Percentiles rank a stretch among this genome's conserved stretches.
Conservation (phyloP, 2,888 invertebrate genomes). For the Tromatobia lineatoria region DNA sequence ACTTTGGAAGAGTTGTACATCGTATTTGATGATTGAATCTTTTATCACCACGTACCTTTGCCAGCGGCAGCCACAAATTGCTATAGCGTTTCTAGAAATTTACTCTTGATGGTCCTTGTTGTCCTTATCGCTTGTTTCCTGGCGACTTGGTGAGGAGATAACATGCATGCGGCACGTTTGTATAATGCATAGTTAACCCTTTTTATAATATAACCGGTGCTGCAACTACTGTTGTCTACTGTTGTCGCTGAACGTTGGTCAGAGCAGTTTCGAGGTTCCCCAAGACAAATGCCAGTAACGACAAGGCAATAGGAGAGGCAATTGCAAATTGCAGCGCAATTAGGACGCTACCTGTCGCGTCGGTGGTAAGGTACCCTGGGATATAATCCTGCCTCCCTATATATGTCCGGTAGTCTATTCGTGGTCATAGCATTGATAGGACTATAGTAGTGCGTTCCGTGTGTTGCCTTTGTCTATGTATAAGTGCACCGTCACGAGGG, state of each 20-base stretch:
- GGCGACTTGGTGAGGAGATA: neutral
- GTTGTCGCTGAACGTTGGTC: slow-evolving; percentile 20
- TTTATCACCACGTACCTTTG: too few species aligned
- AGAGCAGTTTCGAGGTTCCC: slow-evolving; percentile 31
- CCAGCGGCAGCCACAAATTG: neutral
- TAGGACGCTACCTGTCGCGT: slow-evolving; percentile 65
- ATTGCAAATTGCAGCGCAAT: slow-evolving; percentile 66
- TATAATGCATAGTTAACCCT: neutral
- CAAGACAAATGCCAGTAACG: slow-evolving; percentile 66
- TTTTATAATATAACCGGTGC: slow-evolving; percentile 62
- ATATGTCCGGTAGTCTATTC: slow-evolving; percentile 42
- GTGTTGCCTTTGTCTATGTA: slow-evolving; percentile 34
- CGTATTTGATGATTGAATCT: too few species aligned
- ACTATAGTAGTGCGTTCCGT: slow-evolving; percentile 14
- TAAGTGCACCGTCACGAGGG: slow-evolving; percentile 35
- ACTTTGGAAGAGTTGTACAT: too few species aligned
- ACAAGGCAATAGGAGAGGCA: slow-evolving; percentile 48
- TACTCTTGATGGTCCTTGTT: neutral
- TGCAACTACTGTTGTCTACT: slow-evolving; percentile 3
- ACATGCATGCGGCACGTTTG: neutral
- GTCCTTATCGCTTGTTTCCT: neutral
- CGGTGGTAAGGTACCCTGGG: slow-evolving; percentile 59
- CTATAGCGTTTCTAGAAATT: neutral
- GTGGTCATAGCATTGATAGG: slow-evolving; percentile 42
- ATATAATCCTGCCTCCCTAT: slow-evolving; percentile 31